Base-by-base conservation (phyloP, 92 coral and sea anemone species). In the Bergia sp. region DNA sequence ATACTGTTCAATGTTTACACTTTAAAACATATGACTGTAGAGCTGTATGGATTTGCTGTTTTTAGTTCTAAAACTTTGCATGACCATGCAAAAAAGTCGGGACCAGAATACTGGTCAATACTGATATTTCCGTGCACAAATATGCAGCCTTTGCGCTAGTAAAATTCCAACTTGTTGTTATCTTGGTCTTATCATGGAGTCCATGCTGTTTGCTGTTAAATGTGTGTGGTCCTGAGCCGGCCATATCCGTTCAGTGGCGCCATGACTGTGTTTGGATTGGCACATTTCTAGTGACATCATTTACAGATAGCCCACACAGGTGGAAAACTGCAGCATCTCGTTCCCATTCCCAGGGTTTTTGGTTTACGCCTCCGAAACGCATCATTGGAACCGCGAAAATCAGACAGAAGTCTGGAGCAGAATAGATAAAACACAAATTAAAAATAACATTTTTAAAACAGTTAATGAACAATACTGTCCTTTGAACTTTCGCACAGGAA, bases 191-290 rank as follows among this genome's bases (percentile, higher is more conserved):
- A 84, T 83, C 87, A 73, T 18, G 77, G 58, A 13, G 41, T 42
- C 87, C 87, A 45, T 43, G 69, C 67, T 66, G 86, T 67, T 20
- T 42, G 53, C 66, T 7, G 82, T 79, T 65, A 39, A 7, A 82
- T 45, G 73, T 58, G 92, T 90, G 94, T 91, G 94, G 94, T 85
- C 94, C 65, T 9, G 55, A 73, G 80, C 82, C 88, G 91, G 80
- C 89, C 53, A 36, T 78, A 74, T 85, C 82, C 92, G 94, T 81
- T 91, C 79, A 13, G 9, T 85, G 94, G 94, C 92, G 94, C 80
- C 94, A 36, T 65, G 38, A 55, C 71, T 57, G 66, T 89, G 92
- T 73, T 91, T 89, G 76, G 94, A 85, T 91, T 91, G 90, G 89
- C 86, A 73, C 77, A 41, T 91, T 91, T 85, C 81, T 88, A 42